These are phyloP conservation scores for Phallusia fumigata DNA, from an alignment of 23 tunicate genomes.

Conservation along the genomic window DNA sequence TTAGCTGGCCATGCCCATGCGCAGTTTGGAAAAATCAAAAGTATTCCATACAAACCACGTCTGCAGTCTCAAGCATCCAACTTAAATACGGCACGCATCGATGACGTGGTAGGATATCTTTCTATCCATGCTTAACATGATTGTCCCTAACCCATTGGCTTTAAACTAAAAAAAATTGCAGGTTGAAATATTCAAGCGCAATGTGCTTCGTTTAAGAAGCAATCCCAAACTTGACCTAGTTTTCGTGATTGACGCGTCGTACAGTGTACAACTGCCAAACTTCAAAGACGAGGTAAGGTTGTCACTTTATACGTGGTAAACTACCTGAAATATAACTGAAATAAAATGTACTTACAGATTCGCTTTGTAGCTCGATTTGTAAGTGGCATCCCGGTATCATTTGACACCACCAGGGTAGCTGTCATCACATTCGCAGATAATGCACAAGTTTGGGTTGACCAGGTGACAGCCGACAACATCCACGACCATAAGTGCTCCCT, in stretches of 20 bases:
- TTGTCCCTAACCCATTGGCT: neutral
- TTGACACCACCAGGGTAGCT: conserved; percentile 91
- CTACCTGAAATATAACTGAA: neutral
- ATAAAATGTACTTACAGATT: conserved; percentile 35
- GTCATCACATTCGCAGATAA: conserved; percentile 87
- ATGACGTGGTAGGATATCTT: neutral
- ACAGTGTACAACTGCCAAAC: conserved; percentile 63
- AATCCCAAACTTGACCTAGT: conserved; percentile 65
- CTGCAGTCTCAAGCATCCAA: neutral
- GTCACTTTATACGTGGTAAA: too few species aligned
- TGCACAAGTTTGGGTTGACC: conserved; percentile 85
- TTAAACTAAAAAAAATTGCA: neutral
- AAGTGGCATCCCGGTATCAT: conserved; percentile 81
- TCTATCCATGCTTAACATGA: too few species aligned
- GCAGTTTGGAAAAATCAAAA: neutral
- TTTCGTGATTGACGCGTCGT: conserved; percentile 88
- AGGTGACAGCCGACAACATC: conserved; percentile 81
- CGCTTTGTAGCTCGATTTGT: conserved; percentile 92
- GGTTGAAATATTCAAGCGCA: conserved; percentile 69
- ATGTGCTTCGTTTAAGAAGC: conserved; percentile 60
- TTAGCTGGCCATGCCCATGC: neutral
- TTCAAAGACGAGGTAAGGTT: conserved; percentile 76
- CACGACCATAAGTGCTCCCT: conserved; percentile 97
- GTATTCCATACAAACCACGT: neutral
- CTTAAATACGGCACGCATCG: neutral